A percentile compares a stretch with the other conserved stretches of the same genome.
Evolutionary conservation across 1,140 invertebrate species (phyloP).

Genomic region (Scaptomyza montana): DNA sequence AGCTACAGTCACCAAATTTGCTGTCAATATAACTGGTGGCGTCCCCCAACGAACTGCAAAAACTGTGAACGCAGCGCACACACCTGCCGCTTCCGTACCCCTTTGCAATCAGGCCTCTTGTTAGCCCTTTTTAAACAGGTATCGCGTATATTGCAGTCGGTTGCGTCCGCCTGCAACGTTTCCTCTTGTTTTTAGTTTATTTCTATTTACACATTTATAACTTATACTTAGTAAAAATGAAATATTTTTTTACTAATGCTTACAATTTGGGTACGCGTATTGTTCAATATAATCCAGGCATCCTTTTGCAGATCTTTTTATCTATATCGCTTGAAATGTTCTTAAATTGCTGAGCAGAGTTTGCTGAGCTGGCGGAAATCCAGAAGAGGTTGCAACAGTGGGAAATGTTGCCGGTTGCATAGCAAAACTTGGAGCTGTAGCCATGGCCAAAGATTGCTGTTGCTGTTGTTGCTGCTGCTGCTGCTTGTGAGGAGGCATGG

Average conservation of each 20-base stretch:
- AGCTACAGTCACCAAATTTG: too few relatives aligned
- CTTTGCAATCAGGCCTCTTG: too few relatives aligned
- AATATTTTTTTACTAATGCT: neutral
- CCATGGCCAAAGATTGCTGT: conserved; percentile 33
- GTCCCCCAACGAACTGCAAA: too few relatives aligned
- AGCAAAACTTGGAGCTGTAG: conserved; percentile 34
- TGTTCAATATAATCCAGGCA: neutral
- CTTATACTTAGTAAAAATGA: too few relatives aligned
- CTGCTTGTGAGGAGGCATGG: conserved; percentile 33
- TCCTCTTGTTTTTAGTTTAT: too few relatives aligned
- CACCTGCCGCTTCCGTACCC: too few relatives aligned
- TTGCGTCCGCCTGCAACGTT: too few relatives aligned
- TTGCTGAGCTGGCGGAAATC: conserved; percentile 62
- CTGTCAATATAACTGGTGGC: too few relatives aligned
- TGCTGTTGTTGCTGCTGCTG: conserved; percentile 19
- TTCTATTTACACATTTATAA: too few relatives aligned
- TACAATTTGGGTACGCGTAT: neutral
- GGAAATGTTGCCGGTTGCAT: conserved; percentile 43
- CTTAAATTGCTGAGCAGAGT: conserved; percentile 63
- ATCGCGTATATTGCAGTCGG: too few relatives aligned
- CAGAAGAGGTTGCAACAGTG: conserved; percentile 6
- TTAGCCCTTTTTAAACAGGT: too few relatives aligned
- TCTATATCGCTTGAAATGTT: conserved; percentile 42
- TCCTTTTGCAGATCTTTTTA: neutral
- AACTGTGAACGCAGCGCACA: too few relatives aligned